A percentile compares a stretch with the other conserved stretches of the same genome.
Conservation (phyloP, 1,140 invertebrate species). For the Drosophila funebris region DNA sequence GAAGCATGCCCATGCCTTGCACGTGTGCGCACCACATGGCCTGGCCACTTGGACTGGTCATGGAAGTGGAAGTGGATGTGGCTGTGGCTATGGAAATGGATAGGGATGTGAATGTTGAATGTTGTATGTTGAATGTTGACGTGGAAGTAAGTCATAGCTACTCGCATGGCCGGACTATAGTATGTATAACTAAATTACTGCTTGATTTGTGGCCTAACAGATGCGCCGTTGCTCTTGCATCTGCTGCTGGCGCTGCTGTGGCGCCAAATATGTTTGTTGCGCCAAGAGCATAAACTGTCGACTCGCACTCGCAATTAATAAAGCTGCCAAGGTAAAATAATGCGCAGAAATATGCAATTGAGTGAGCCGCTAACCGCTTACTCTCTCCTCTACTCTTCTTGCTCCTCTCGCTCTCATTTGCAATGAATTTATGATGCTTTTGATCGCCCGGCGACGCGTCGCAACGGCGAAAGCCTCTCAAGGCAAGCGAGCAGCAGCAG, state of each 20-base stretch:
- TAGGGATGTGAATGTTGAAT: neutral
- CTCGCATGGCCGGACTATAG: conserved; percentile 17
- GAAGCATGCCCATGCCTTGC: conserved; percentile 57
- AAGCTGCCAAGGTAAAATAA: conserved; percentile 77
- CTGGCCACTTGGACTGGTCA: conserved; percentile 23
- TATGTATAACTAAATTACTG: conserved; percentile 57
- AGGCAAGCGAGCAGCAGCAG: neutral
- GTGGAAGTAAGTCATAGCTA: conserved; percentile 47
- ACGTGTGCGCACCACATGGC: conserved; percentile 72
- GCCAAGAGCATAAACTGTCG: conserved; percentile 53
- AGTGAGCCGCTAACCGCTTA: conserved; percentile 4
- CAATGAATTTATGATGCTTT: conserved; percentile 66
- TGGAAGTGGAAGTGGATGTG: conserved; percentile 5
- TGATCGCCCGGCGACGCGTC: conserved; percentile 60
- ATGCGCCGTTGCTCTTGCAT: conserved; percentile 48
- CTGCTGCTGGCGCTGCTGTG: conserved; percentile 25
- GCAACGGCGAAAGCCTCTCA: conserved; percentile 25
- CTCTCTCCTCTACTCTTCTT: neutral
- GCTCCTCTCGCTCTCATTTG: conserved; percentile 40
- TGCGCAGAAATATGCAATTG: conserved; percentile 60
- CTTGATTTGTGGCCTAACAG: conserved; percentile 65
- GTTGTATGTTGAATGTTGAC: conserved; percentile 20
- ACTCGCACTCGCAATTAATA: conserved; percentile 70
- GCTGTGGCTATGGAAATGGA: conserved; percentile 8
- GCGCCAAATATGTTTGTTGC: conserved; percentile 61